Percentiles rank a stretch among this genome's conserved stretches.
Conservation (phyloP, 2,113 vertebrate species). For the Ictidomys tridecemlineatus region DNA sequence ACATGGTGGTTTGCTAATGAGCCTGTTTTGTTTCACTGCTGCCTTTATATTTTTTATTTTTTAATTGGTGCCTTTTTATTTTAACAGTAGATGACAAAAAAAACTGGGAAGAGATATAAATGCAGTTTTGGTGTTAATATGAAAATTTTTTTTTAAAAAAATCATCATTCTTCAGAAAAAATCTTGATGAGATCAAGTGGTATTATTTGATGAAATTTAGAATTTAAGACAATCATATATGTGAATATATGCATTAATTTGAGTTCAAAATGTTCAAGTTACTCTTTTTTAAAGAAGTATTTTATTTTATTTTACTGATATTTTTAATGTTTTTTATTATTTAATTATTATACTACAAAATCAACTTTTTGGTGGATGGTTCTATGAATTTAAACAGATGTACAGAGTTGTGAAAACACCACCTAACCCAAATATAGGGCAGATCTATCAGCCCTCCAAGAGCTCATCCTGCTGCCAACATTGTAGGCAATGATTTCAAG, state of each 20-base stretch:
- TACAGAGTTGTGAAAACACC: too few species aligned
- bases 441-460: too few species aligned
- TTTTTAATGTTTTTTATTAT: too few species aligned
- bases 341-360: too few species aligned
- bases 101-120: not conserved
- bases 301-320: not conserved
- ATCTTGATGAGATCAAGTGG: not conserved
- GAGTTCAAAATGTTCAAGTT: not conserved
- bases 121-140: not conserved
- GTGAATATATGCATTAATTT: not conserved
- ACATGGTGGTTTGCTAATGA: not conserved
- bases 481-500: not conserved
- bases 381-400: too few species aligned
- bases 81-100: not conserved
- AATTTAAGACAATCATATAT: not conserved
- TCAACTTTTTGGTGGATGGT: too few species aligned
- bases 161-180: slow-evolving; percentile 26
- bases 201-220: not conserved
- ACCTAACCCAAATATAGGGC: too few species aligned
- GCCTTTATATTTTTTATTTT: not conserved
- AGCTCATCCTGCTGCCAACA: too few species aligned
- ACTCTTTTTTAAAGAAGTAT: not conserved
- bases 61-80: not conserved
- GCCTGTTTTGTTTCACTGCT: not conserved
- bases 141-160: not conserved